A percentile compares a stretch with the other conserved stretches of the same genome.
These are phyloP conservation scores for Drosophila borealis DNA, from an alignment of 2,888 invertebrate species.

Conservation along the genomic window DNA sequence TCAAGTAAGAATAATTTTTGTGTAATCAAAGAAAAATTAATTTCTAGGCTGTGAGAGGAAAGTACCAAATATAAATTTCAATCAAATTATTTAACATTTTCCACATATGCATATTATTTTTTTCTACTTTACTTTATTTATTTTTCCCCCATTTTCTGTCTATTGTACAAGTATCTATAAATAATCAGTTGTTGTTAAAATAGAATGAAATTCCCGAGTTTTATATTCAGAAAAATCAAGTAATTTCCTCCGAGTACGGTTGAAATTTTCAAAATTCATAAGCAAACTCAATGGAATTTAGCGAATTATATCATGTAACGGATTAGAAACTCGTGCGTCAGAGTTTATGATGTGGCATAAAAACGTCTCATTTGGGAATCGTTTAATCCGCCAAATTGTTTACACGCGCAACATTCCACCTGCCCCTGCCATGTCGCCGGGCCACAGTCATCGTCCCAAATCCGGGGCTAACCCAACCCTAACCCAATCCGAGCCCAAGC, in stretches of 20 bases:
- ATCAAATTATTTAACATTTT: too few relatives aligned
- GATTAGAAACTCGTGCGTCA: conserved; percentile 46
- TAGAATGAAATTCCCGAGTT: accelerated
- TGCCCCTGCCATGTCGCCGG: not conserved
- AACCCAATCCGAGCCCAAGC: conserved; percentile 25
- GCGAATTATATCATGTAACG: conserved; percentile 19
- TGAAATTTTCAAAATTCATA: conserved; percentile 1
- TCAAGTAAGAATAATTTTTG: too few relatives aligned
- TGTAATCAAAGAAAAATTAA: too few relatives aligned
- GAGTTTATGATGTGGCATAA: conserved; percentile 72
- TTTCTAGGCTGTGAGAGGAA: too few relatives aligned
- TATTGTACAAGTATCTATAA: not conserved
- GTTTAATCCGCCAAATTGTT: conserved; percentile 80
- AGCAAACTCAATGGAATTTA: conserved; percentile 7
- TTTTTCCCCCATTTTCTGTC: too few relatives aligned
- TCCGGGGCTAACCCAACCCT: not conserved
- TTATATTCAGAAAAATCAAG: not conserved
- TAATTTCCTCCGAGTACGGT: too few relatives aligned
- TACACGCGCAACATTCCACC: conserved; percentile 46
- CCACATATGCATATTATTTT: too few relatives aligned
- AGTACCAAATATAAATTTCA: too few relatives aligned
- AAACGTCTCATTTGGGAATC: conserved; percentile 79
- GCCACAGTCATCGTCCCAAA: not conserved
- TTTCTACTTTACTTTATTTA: too few relatives aligned
- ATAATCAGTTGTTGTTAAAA: not conserved